Evolutionary conservation across 2,113 vertebrate genomes (phyloP).

Genomic region (Lipophrys pholis): DNA sequence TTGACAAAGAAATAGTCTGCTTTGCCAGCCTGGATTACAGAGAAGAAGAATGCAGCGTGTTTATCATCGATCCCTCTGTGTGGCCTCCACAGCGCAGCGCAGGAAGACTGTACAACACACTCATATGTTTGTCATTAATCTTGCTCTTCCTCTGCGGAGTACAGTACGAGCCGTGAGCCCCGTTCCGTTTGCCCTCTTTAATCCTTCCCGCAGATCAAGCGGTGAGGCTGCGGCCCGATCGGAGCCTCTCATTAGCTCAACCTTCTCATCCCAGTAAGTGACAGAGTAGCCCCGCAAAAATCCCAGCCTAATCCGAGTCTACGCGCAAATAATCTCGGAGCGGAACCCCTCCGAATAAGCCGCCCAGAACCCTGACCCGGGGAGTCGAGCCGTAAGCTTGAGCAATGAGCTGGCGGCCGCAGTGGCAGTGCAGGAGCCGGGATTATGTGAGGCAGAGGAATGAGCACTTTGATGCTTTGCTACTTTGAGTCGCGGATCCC

Average conservation of each 20-base stretch:
- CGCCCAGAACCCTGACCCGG: conserved; percentile 56
- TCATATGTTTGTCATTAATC: conserved; percentile 68
- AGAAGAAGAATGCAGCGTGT: conserved; percentile 40
- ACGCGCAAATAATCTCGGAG: conserved; percentile 74
- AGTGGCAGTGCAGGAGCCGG: conserved; percentile 49
- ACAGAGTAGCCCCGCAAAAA: conserved; percentile 72
- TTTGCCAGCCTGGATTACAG: conserved; percentile 27
- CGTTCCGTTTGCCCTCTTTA: conserved; percentile 26
- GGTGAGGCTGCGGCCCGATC: conserved; percentile 27
- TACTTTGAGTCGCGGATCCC: conserved; percentile 58
- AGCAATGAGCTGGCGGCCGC: conserved; percentile 56
- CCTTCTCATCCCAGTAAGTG: conserved; percentile 62
- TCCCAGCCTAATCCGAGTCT: conserved; percentile 72
- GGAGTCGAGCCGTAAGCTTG: conserved; percentile 36
- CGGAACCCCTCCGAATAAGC: conserved; percentile 70
- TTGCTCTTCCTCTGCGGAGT: conserved; percentile 32
- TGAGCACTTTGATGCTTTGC: conserved; percentile 72
- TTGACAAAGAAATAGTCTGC: too few species aligned
- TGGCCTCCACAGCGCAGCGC: conserved; percentile 24
- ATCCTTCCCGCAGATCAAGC: conserved; percentile 33
- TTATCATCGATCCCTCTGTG: conserved; percentile 64
- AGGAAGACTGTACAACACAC: conserved; percentile 42
- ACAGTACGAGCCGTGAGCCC: too few species aligned
- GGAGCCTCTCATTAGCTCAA: conserved; percentile 75
- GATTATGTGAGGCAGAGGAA: conserved; percentile 59